Evolutionary conservation across 2,888 invertebrate genomes (phyloP).

Genomic region (Chloromyia formosa): DNA sequence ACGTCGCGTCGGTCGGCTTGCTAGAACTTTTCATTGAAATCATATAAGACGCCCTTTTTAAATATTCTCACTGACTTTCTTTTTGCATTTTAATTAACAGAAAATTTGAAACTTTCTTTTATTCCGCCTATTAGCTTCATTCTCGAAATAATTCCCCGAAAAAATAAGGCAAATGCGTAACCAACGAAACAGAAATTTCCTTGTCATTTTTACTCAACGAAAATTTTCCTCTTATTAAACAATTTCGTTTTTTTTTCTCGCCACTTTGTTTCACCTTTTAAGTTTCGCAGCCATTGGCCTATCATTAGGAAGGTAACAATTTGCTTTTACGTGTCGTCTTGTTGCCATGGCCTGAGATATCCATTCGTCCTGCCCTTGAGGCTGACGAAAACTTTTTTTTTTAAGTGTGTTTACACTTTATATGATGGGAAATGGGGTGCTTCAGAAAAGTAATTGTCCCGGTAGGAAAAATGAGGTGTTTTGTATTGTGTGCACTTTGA

Average conservation of each 20-base stretch:
- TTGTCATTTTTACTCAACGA: neutral
- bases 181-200: conserved; percentile 1
- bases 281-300: neutral
- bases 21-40: too few species aligned
- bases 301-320: conserved; percentile 7
- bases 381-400: neutral
- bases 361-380: neutral
- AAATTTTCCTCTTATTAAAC: conserved; percentile 6
- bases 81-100: conserved; percentile 30
- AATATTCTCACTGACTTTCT: neutral
- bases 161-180: neutral
- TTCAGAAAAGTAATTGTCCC: neutral
- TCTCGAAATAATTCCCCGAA: neutral
- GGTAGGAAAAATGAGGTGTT: too few species aligned
- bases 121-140: neutral
- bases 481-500: too few species aligned
- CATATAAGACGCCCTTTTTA: too few species aligned
- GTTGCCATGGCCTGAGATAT: neutral
- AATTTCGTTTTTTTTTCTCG: conserved; percentile 10
- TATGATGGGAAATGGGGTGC: neutral
- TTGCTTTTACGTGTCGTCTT: neutral
- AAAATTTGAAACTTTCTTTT: conserved; percentile 19
- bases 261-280: conserved; percentile 18
- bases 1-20: too few species aligned
- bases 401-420: conserved; percentile 12